phyloP scores from a whole-genome alignment of 1,140 invertebrate species.

The Ectropis grisescens region DNA sequence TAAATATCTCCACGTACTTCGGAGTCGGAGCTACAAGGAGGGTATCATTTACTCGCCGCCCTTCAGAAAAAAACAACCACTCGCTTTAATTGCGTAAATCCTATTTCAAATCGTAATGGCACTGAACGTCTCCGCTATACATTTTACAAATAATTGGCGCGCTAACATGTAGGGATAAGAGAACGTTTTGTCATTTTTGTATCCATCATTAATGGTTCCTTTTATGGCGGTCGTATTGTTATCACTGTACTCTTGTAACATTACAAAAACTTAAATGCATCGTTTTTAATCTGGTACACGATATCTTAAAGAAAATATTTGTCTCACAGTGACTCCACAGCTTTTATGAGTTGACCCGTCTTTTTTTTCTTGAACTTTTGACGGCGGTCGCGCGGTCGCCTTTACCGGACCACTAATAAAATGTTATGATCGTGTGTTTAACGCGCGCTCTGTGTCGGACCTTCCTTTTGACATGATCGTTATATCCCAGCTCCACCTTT shows the following conservation, averaged over 20 bases:
- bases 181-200: too few relatives aligned
- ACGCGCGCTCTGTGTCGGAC: conserved; percentile 62
- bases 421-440: conserved; percentile 70
- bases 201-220: too few relatives aligned
- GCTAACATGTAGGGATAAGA: too few relatives aligned
- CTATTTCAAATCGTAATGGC: conserved; percentile 3
- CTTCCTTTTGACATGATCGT: conserved; percentile 67
- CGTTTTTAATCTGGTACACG: too few relatives aligned
- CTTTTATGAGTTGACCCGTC: conserved; percentile 66
- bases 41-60: conserved; percentile 18
- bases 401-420: conserved; percentile 68
- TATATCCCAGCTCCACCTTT: conserved; percentile 56
- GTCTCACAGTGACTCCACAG: conserved; percentile 50
- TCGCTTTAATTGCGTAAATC: conserved; percentile 15
- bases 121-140: too few relatives aligned
- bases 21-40: conserved; percentile 14
- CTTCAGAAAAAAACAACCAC: conserved; percentile 10
- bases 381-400: conserved; percentile 60
- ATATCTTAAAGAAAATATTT: conserved; percentile 24
- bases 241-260: too few relatives aligned
- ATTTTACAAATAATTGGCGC: too few relatives aligned
- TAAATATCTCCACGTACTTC: conserved; percentile 20
- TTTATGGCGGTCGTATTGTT: too few relatives aligned
- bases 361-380: conserved; percentile 64
- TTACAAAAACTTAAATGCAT: too few relatives aligned